Base-by-base conservation (phyloP, 2,113 vertebrate species). In the Orycteropus afer region DNA sequence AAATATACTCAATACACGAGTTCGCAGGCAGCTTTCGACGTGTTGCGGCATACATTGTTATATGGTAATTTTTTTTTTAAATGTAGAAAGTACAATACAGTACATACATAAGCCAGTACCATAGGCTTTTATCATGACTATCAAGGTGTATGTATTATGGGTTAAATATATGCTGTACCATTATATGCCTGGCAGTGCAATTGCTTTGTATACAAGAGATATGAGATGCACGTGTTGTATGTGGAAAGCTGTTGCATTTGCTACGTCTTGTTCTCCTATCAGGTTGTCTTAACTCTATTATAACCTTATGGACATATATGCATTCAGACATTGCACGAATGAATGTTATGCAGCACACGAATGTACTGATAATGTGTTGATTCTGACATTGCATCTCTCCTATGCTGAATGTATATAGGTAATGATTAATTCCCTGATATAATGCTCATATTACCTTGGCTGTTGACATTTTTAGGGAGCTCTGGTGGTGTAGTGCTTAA, bases 401-500 rank as follows among this genome's bases (percentile, higher is more conserved):
- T 82, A 73, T 11, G 32, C 37, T 40, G 63, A 94, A n/a, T 51
- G 27, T 89, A 37, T 74, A 78, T 69, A 53, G 80, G 49, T 53
- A 74, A 57, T 92, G 81, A 82, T 91, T 59, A 89, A 95, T 63
- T 79, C 88, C 76, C 57, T 17, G 20, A 78, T 29, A 49, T 34
- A 88, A 73, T 34, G 53, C 90, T 86, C 86, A 76, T 1, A 71
- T 42, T 47, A 53, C 67, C 80, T 74, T 37, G 67, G 78, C 90
- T 88, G 51, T n/a, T 93, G 95, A 93, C 73, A 55, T 84, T 85
- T 81, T 81, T 87, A 91, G n/a, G n/a, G n/a, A n/a, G n/a, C n/a
- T n/a, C n/a, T n/a, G n/a, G n/a, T n/a, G n/a, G n/a, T n/a, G n/a
- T n/a, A n/a, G n/a, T n/a, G n/a, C n/a, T n/a, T n/a, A n/a, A n/a